A percentile compares a stretch with the other conserved stretches of the same genome.
Conservation (phyloP, 2,113 vertebrate species). For the Illadopsis cleaveri region DNA sequence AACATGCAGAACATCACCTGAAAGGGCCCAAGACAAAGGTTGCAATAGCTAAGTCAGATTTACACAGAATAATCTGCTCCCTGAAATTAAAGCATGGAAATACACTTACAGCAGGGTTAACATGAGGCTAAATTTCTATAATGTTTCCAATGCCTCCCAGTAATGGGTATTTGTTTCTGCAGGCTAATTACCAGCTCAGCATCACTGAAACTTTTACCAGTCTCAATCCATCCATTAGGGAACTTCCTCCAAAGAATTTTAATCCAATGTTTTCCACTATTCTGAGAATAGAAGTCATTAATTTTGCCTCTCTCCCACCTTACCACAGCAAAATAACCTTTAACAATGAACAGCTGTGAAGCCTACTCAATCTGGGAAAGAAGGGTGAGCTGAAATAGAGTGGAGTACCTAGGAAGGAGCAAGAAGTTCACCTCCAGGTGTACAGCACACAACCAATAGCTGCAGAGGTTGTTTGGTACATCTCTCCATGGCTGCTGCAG, state of each 20-base stretch:
- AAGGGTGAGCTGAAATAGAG: background rate
- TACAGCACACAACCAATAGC: rapidly evolving
- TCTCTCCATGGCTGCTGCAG: background rate
- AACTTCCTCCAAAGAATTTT: background rate
- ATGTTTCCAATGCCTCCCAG: background rate
- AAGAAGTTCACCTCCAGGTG: background rate
- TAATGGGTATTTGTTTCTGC: background rate
- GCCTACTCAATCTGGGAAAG: background rate
- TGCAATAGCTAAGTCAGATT: background rate
- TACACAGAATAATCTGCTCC: background rate
- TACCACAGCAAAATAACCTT: background rate
- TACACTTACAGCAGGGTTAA: background rate
- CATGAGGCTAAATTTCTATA: background rate
- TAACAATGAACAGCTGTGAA: background rate
- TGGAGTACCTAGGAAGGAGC: background rate
- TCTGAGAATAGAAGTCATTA: background rate
- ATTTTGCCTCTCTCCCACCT: background rate
- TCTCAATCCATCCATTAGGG: background rate
- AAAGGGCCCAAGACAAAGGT: background rate
- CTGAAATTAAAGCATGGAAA: background rate
- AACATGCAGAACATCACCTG: background rate
- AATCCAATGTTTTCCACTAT: background rate
- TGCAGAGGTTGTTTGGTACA: background rate
- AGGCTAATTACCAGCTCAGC: background rate
- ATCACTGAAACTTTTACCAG: background rate